Evolutionary conservation across 2,888 invertebrate genomes (phyloP).

Genomic region (Mimachlamys varia): DNA sequence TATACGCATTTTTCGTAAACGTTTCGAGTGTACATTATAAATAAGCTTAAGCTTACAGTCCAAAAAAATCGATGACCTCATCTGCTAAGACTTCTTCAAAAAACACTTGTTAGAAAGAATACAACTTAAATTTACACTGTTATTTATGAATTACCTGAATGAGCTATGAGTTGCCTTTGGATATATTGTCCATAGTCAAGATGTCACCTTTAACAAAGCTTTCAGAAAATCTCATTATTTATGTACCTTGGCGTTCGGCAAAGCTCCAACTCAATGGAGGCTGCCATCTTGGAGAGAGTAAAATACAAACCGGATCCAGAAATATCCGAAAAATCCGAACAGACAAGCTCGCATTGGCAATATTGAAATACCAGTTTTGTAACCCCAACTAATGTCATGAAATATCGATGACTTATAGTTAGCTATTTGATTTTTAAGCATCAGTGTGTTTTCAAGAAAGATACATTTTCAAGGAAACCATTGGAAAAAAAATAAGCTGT

Average conservation of each 20-base stretch:
- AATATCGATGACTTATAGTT: too few species aligned
- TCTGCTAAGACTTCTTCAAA: neutral
- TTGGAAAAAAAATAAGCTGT: too few species aligned
- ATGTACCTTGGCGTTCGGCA: neutral
- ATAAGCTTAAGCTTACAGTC: neutral
- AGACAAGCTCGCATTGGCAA: neutral
- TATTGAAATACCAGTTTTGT: too few species aligned
- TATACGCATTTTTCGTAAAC: too few species aligned
- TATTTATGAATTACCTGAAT: neutral
- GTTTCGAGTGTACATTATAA: too few species aligned
- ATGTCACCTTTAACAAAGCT: neutral
- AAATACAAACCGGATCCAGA: neutral
- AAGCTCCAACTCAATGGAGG: neutral
- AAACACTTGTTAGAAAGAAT: neutral
- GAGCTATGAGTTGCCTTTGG: neutral
- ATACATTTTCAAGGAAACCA: too few species aligned
- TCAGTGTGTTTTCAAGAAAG: too few species aligned
- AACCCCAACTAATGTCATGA: too few species aligned
- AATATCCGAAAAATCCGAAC: neutral
- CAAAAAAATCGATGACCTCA: neutral
- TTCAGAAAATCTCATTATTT: neutral
- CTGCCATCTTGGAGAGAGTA: neutral
- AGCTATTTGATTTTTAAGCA: too few species aligned
- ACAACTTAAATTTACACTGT: neutral
- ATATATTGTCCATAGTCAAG: neutral